A percentile compares a stretch with the other conserved stretches of the same genome.
Evolutionary conservation across 2,113 vertebrate genomes (phyloP).

Genomic region (Setophaga petechia): DNA sequence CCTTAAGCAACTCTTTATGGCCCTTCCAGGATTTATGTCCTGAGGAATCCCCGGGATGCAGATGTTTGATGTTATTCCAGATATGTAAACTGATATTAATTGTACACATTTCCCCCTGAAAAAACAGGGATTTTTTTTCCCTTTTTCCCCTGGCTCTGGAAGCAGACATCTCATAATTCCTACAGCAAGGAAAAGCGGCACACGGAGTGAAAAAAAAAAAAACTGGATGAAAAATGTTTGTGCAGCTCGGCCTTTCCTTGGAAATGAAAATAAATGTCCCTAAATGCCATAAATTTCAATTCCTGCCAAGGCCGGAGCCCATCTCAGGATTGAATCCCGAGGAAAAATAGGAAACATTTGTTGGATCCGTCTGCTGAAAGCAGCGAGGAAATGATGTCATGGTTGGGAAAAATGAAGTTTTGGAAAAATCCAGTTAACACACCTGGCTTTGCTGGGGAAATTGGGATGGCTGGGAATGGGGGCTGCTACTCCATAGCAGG

Average conservation of each 20-base stretch:
- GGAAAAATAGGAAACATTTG: conserved; percentile 74
- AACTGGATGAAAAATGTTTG: conserved; percentile 55
- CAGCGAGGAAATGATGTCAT: conserved; percentile 67
- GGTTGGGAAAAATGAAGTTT: conserved; percentile 55
- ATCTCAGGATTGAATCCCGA: conserved; percentile 45
- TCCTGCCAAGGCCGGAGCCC: conserved; percentile 64
- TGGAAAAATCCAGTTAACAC: conserved; percentile 67
- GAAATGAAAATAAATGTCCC: conserved; percentile 76
- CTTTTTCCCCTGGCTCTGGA: conserved; percentile 40
- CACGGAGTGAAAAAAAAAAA: not conserved
- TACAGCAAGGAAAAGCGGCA: conserved; percentile 37
- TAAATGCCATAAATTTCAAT: conserved; percentile 72
- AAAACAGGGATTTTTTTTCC: not conserved
- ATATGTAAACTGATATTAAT: conserved; percentile 60
- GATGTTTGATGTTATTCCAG: conserved; percentile 36
- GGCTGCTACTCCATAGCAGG: not conserved
- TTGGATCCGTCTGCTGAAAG: conserved; percentile 52
- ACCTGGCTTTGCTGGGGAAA: not conserved
- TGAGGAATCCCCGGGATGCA: conserved; percentile 10
- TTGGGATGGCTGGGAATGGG: not conserved
- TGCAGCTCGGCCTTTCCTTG: conserved; percentile 63
- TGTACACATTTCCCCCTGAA: conserved; percentile 40
- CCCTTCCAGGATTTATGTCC: conserved; percentile 39
- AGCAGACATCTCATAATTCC: conserved; percentile 59
- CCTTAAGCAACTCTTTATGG: conserved; percentile 49